Evolutionary conservation across 2,888 invertebrate species (phyloP).

Genomic region (Ornithoptera priamus): DNA sequence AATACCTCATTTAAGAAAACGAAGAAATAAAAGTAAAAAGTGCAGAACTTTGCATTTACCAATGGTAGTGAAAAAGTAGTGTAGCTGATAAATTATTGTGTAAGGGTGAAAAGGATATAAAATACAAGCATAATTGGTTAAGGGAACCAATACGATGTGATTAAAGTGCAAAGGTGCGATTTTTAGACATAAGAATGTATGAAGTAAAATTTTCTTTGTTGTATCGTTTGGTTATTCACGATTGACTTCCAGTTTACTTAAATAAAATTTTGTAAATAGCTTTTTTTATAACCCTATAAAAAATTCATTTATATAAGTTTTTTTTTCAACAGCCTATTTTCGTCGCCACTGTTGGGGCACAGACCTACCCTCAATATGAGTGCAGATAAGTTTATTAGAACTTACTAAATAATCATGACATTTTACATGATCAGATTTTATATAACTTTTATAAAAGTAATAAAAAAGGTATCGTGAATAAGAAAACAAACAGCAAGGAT

Average conservation of each 20-base stretch:
- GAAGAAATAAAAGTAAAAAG: not conserved
- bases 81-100: not conserved
- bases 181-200: slow-evolving; percentile 9
- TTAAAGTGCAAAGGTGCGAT: slow-evolving; percentile 21
- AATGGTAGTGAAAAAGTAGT: not conserved
- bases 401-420: no score
- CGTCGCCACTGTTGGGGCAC: no score
- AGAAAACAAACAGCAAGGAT: slow-evolving; percentile 2
- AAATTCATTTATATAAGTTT: no score
- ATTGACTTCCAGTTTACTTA: slow-evolving; percentile 7
- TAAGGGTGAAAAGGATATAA: not conserved
- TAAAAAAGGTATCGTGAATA: slow-evolving; percentile 18
- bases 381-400: no score
- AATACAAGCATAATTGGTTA: slow-evolving; percentile 22
- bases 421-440: no score
- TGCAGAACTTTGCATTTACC: not conserved
- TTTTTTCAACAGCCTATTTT: no score
- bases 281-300: no score
- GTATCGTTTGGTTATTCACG: slow-evolving; percentile 19
- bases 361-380: no score
- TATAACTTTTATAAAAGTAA: not conserved
- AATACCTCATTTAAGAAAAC: not conserved
- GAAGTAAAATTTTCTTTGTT: slow-evolving; percentile 5
- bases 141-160: slow-evolving; percentile 15
- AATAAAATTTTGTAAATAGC: not conserved